A percentile compares a stretch with the other conserved stretches of the same genome.
Conservation (phyloP, 2,113 vertebrate species). For the Syngnathus floridae region DNA sequence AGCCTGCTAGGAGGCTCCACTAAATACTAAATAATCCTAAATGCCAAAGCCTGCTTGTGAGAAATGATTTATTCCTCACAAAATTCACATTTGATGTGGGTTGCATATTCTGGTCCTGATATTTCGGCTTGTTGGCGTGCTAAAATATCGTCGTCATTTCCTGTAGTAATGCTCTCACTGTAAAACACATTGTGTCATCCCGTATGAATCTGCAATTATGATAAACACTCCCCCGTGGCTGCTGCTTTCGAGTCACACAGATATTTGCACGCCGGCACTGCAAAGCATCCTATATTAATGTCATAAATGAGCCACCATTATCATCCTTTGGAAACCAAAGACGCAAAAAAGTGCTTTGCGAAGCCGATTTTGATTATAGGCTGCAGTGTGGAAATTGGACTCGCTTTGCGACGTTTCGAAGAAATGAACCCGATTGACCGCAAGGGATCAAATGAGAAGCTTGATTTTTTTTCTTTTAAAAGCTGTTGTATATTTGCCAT, state of each 20-base stretch:
- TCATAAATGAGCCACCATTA: not conserved
- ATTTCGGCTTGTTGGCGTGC: not conserved
- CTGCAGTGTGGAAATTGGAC: not conserved
- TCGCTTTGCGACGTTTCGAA: not conserved
- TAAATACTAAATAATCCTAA: not conserved
- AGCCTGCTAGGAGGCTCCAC: not conserved
- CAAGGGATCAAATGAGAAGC: not conserved
- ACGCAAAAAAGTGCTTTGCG: not conserved
- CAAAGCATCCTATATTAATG: slow-evolving; percentile 1
- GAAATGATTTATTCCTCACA: not conserved
- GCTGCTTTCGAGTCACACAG: not conserved
- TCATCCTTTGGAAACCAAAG: slow-evolving; percentile 3
- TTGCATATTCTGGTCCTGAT: not conserved
- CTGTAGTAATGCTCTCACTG: not conserved
- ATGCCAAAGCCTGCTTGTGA: not conserved
- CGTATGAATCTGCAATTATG: not conserved
- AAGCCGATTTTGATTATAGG: not conserved
- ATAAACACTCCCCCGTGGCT: not conserved
- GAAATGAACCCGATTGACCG: not conserved
- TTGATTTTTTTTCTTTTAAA: not conserved
- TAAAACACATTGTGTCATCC: not conserved
- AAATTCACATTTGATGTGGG: not conserved
- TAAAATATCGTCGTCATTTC: not conserved
- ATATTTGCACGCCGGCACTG: slow-evolving; percentile 5
- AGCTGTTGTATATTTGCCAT: not conserved